A percentile compares a stretch with the other conserved stretches of the same genome.
Evolutionary conservation across 2,888 invertebrate genomes (phyloP).

Genomic region (Andrena bucephala): DNA sequence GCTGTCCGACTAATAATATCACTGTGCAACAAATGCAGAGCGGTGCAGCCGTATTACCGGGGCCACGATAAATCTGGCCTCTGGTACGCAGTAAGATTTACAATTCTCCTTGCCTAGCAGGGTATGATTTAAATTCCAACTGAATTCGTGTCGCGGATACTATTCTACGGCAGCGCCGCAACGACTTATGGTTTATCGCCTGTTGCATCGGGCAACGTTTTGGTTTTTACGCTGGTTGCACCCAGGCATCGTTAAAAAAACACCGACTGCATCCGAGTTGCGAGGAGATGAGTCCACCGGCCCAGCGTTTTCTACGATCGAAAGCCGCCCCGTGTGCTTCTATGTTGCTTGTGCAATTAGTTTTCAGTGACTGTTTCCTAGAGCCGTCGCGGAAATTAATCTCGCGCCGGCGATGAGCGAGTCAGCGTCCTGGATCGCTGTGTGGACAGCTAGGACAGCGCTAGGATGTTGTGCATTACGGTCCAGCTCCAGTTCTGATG

Average conservation of each 20-base stretch:
- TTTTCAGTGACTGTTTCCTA: slow-evolving; percentile 18
- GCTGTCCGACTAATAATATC: slow-evolving; percentile 57
- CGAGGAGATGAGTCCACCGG: neutral
- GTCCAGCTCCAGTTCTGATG: neutral
- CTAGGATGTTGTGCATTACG: slow-evolving; percentile 4
- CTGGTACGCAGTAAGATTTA: slow-evolving; percentile 61
- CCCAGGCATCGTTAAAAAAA: neutral
- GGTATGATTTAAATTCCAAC: slow-evolving; percentile 62
- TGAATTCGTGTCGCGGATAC: slow-evolving; percentile 55
- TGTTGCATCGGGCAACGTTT: slow-evolving; percentile 48
- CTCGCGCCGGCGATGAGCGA: slow-evolving; percentile 15
- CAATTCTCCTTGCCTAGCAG: slow-evolving; percentile 41
- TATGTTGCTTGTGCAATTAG: slow-evolving; percentile 32
- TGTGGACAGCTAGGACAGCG: slow-evolving; percentile 4
- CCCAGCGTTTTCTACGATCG: neutral
- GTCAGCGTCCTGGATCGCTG: slow-evolving; percentile 11
- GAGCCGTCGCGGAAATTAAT: slow-evolving; percentile 56
- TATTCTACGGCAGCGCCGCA: slow-evolving; percentile 48
- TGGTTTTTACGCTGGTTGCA: neutral
- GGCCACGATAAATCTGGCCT: slow-evolving; percentile 61
- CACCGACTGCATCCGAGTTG: neutral
- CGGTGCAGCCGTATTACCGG: slow-evolving; percentile 44
- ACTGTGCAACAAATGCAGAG: slow-evolving; percentile 47
- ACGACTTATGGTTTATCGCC: slow-evolving; percentile 63
- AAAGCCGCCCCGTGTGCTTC: neutral